Evolutionary conservation across 2,113 vertebrate species (phyloP), one percentile per base, ranked within the genome.

Genomic region (Chionodraco myersi): DNA sequence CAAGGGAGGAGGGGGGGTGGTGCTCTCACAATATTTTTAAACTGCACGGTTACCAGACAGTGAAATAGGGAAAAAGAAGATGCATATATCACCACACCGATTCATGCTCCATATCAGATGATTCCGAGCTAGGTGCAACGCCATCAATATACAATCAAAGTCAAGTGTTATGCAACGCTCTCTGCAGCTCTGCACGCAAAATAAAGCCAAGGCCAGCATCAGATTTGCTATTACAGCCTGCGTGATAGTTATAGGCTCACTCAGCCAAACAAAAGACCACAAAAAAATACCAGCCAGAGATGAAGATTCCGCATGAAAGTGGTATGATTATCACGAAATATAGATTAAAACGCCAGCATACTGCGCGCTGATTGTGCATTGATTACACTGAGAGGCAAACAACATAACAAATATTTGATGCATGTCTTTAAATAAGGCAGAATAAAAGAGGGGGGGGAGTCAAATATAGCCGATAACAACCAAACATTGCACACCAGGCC

Each of bases 61-160:
- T 87, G 86, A 88, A 90, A 91, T 88, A 18, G 75, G 23, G 86
- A 93, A 95, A 95, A 85, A 30, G 71, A 69, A 73, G 80, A 88
- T 86, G 83, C 86, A 90, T 87, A 87, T 60, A 90, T 92, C 92
- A 93, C 91, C 93, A 93, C 93, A 90, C 90, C 94, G 94, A 95
- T 93, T 73, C 94, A 92, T 90, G 88, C 93, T 92, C 92, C 95
- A 93, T 83, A 88, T 80, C 83, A 96, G 95, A 96, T 95, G 95
- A 96, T 96, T 96, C 94, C 91, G 86, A 94, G 80, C 72, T 72
- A 86, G 91, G 88, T 94, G 93, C 89, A 83, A 92, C 94, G 90
- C 93, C 89, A 81, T 96, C 94, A 96, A 93, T 94, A 95, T 89
- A 96, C 95, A 96, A 96, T 94, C 91, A 94, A 94, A 94, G 90